phyloP scores from a whole-genome alignment of 2,888 invertebrate species.

The Noctua janthe region DNA sequence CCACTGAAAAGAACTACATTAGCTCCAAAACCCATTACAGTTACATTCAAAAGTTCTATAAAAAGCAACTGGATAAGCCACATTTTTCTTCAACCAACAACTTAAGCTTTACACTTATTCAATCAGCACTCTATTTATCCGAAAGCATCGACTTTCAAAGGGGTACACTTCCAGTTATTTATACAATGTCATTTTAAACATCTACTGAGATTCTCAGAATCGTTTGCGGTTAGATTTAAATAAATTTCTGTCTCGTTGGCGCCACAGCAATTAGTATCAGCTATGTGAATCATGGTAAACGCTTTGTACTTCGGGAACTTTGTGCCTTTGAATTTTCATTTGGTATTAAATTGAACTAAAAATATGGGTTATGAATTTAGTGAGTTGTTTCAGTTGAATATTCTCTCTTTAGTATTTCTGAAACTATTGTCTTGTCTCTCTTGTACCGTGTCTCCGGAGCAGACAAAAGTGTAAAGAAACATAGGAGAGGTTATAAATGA shows the following conservation, averaged over 20 bases:
- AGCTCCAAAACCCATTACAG: conserved; percentile 22
- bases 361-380: conserved; percentile 43
- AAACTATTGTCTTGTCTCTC: not conserved
- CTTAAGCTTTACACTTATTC: conserved; percentile 46
- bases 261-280: conserved; percentile 77
- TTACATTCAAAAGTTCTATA: conserved; percentile 18
- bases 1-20: not conserved
- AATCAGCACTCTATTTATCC: conserved; percentile 60
- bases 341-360: conserved; percentile 51
- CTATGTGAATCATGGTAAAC: conserved; percentile 65
- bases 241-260: conserved; percentile 73
- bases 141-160: conserved; percentile 53
- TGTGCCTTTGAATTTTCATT: conserved; percentile 58
- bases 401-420: not conserved
- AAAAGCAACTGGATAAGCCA: not conserved
- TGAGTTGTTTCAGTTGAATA: conserved; percentile 6
- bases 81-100: conserved; percentile 20
- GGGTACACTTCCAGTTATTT: conserved; percentile 52
- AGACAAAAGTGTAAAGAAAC: not conserved
- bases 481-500: not conserved
- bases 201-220: conserved; percentile 71
- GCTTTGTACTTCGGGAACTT: conserved; percentile 60
- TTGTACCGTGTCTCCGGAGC: not conserved
- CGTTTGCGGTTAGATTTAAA: conserved; percentile 69
- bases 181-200: conserved; percentile 66